A percentile compares a stretch with the other conserved stretches of the same genome.
phyloP scores from a whole-genome alignment of 2,113 vertebrate genomes.

The Eretmochelys imbricata region DNA sequence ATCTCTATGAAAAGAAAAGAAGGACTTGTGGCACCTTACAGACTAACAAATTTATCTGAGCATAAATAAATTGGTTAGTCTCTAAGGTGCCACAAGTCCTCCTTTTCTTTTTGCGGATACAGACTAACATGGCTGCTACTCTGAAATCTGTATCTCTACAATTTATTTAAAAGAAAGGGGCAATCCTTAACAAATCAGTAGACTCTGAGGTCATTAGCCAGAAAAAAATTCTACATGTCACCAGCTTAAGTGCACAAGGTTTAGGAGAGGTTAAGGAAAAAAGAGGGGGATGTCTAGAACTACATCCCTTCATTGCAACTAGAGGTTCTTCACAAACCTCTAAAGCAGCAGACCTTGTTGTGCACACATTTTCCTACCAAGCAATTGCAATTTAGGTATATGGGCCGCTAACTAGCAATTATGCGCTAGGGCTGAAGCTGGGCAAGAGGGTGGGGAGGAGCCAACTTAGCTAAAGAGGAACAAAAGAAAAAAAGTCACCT shows the following conservation, averaged over 20 bases:
- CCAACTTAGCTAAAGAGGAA: background rate
- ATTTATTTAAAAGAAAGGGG: background rate
- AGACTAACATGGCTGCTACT: too few relatives aligned
- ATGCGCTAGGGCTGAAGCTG: background rate
- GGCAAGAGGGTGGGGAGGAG: background rate
- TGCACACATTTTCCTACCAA: too few relatives aligned
- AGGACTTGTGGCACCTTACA: too few relatives aligned
- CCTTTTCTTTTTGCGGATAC: too few relatives aligned
- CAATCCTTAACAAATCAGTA: background rate
- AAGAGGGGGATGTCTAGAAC: background rate
- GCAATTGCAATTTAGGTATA: background rate
- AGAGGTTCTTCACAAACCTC: background rate
- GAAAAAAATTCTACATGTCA: background rate
- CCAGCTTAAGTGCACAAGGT: background rate
- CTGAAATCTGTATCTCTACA: too few relatives aligned
- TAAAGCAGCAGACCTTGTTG: background rate
- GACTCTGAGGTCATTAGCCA: background rate
- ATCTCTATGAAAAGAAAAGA: background rate
- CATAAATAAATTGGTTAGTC: too few relatives aligned
- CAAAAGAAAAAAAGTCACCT: background rate
- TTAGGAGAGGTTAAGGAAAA: background rate
- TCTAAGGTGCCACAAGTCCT: too few relatives aligned
- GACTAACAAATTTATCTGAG: too few relatives aligned
- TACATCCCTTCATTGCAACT: fast-evolving
- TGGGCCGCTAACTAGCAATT: background rate